Evolutionary conservation across 2,113 vertebrate genomes (phyloP), one percentile per base, ranked within the genome.

Genomic region (Dicaeum eximium): DNA sequence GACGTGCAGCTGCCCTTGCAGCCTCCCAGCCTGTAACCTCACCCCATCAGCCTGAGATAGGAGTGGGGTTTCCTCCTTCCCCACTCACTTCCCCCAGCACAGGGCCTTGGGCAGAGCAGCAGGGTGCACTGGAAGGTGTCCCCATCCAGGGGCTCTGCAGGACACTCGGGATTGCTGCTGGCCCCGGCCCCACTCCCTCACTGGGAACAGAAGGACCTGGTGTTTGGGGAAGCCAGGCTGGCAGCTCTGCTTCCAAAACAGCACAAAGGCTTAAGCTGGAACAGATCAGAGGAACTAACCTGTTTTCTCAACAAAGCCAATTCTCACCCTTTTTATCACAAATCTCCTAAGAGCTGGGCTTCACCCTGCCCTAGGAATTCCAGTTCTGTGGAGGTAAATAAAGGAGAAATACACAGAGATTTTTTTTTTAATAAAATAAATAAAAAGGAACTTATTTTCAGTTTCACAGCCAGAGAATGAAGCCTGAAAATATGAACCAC

Each of bases 71-170:
- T 56, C 15, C n/a, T 53, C 61, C 37, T 45, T 69, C 7, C 40
- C 38, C 37, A 4, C 21, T 14, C 1, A 0, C 17, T 70, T 50
- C 18, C 4, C 1, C 22, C 56, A 9, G 2, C 1, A 8, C 65
- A 45, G 65, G 21, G 21, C 27, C 61, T 54, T 24, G 5, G n/a
- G 40, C 18, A 37, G 75, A 35, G 45, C 54, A 40, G 50, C 25
- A 72, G 33, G 40, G 37, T n/a, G 45, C 15, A 1, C 1, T 30
- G 62, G 53, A 15, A 25, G 40, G 25, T 35, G 18, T 74, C 56
- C 23, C 33, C 0, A 0, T 31, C 47, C 67, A 38, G 61, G 42
- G 45, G 33, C 74, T 13, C 37, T 40, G 58, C 74, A 67, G 54
- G 82, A 72, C 35, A 51, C 33, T 15, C 0, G 0, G 30, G 18